A percentile compares a stretch with the other conserved stretches of the same genome.
Conservation (phyloP, 2,888 invertebrate genomes). For the Electrophaes corylata region DNA sequence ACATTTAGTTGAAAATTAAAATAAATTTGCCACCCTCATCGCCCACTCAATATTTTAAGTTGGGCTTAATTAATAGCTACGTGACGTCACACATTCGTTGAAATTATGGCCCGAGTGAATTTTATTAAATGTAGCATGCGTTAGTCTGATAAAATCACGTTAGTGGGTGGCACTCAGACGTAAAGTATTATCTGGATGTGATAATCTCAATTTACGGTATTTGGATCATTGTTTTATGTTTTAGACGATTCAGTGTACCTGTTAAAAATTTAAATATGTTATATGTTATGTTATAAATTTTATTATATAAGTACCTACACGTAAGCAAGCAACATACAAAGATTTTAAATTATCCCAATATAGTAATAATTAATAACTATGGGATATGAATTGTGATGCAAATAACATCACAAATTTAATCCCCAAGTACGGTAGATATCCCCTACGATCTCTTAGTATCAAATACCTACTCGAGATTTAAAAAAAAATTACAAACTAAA, state of each 20-base stretch:
- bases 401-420: too few relatives aligned
- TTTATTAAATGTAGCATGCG: slow-evolving; percentile 72
- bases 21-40: slow-evolving; percentile 37
- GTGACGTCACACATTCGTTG: slow-evolving; percentile 63
- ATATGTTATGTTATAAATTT: too few relatives aligned
- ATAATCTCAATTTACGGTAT: background rate
- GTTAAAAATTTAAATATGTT: too few relatives aligned
- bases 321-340: too few relatives aligned
- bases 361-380: too few relatives aligned
- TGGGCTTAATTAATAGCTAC: slow-evolving; percentile 68
- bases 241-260: background rate
- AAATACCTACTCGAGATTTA: too few relatives aligned
- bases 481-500: too few relatives aligned
- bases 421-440: too few relatives aligned
- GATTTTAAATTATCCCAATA: too few relatives aligned
- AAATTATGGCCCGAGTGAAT: slow-evolving; percentile 63
- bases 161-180: slow-evolving; percentile 44
- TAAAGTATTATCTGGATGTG: slow-evolving; percentile 42
- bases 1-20: slow-evolving; percentile 7
- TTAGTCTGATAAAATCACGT: slow-evolving; percentile 74
- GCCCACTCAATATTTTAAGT: slow-evolving; percentile 61
- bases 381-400: too few relatives aligned
- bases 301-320: background rate
- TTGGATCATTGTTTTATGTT: background rate
- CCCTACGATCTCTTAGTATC: too few relatives aligned